phyloP scores from a whole-genome alignment of 2,888 invertebrate genomes.

The Holacanthella duospinosa region DNA sequence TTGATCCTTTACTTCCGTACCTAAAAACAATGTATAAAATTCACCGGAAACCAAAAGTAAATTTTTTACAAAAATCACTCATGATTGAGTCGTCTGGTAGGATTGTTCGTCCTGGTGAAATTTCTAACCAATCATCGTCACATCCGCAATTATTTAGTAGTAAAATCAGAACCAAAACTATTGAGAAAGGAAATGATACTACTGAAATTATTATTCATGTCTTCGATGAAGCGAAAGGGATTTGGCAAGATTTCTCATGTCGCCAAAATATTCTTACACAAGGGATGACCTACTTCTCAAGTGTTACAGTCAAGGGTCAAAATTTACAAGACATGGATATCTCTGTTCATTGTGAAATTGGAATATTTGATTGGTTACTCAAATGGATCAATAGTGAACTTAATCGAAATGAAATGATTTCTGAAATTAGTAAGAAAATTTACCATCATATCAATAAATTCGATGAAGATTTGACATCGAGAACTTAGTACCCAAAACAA shows the following conservation, averaged over 20 bases:
- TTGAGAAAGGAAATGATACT: conserved; percentile 6
- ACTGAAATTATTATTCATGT: conserved; percentile 83
- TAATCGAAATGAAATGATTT: background rate
- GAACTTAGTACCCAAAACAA: too few species aligned
- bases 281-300: conserved; percentile 92
- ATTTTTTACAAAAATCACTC: background rate
- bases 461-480: too few species aligned
- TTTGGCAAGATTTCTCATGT: conserved; percentile 80
- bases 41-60: too few species aligned
- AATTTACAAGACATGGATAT: conserved; percentile 85
- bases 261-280: conserved; percentile 71
- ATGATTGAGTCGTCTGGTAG: too few species aligned
- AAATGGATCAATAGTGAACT: conserved; percentile 58
- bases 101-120: too few species aligned
- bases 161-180: too few species aligned
- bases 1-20: conserved; percentile 34
- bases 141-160: too few species aligned
- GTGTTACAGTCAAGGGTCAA: conserved; percentile 61
- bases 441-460: conserved; percentile 7
- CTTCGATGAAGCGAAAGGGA: conserved; percentile 82
- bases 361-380: conserved; percentile 94
- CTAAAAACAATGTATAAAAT: conserved; percentile 9
- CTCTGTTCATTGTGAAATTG: conserved; percentile 90
- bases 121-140: too few species aligned
- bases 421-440: background rate